Base-by-base conservation (phyloP, 2,797 vertebrate genomes). In the Pseudopleuronectes americanus region DNA sequence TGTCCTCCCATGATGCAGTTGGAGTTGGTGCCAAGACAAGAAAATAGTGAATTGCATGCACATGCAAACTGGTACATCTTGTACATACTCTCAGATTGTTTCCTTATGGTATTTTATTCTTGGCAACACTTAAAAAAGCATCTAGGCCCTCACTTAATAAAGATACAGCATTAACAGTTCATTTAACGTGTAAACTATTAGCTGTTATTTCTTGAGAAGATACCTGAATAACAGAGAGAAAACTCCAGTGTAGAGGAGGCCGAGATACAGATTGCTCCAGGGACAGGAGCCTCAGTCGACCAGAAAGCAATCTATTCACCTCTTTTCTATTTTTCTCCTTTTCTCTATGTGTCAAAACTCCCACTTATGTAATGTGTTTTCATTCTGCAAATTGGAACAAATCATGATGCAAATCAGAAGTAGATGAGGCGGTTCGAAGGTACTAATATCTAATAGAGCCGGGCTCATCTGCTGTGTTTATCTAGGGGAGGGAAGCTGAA, bases 381-480 rank as follows among this genome's bases (percentile, higher is more conserved):
- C 49, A 16, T 33, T 55, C 2, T 1, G 57, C 49, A 68, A 70
- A 65, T 6, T 49, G 43, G 24, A 55, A 49, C 48, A 69, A 76
- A 67, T 67, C 22, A 52, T 0, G 5, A 57, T 62, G 76, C 64
- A 71, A 76, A 81, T 73, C 51, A 65, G 62, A 71, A 57, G 57
- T 16, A 67, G 45, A 67, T 64, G 67, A 66, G 60, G 55, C 9
- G 10, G 49, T 64, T 79, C 24, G 36, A 43, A 38, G 38, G 36
- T 38, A 26, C 71, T 16, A 3, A 57, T 77, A 74, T 77, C 71
- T 53, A 6, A 23, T 24, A 26, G 51, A 53, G 52, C 24, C 26
- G 6, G 13, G 14, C 7, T 54, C 23, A 28, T 6, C 4, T 1
- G 7, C 52, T 28, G 14, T 7, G 16, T 54, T 16, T 26, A 14